Percentiles rank a stretch among this genome's conserved stretches.
These are phyloP conservation scores for Brachypteracias leptosomus DNA, from an alignment of 2,113 vertebrate genomes.

Conservation along the genomic window DNA sequence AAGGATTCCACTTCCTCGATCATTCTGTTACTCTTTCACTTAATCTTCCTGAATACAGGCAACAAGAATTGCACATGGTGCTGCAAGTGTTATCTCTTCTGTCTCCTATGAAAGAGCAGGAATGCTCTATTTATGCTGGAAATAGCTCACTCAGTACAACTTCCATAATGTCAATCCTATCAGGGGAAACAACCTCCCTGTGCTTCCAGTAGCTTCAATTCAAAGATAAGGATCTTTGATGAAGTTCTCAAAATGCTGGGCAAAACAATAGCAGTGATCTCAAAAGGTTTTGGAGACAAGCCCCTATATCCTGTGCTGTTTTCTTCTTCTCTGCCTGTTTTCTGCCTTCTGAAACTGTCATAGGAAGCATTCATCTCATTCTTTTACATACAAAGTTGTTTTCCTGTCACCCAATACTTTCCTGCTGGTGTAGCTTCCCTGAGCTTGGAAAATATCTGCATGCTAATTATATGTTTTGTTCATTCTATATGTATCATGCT, in stretches of 20 bases:
- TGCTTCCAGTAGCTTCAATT: background rate
- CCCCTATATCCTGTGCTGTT: background rate
- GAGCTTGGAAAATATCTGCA: background rate
- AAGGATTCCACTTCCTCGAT: background rate
- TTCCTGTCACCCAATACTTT: background rate
- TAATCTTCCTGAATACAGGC: background rate
- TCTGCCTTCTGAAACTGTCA: background rate
- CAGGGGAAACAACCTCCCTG: background rate
- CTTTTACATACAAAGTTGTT: rapidly evolving
- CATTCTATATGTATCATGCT: background rate
- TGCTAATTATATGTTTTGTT: background rate
- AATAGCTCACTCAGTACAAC: background rate
- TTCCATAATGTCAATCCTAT: background rate
- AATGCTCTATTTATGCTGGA: background rate
- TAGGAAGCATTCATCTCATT: background rate
- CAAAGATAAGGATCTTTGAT: background rate
- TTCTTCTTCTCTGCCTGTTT: background rate
- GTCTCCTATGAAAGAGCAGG: background rate
- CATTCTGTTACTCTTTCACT: background rate
- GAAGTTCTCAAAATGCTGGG: background rate
- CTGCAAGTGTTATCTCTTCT: background rate
- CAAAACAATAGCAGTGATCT: background rate
- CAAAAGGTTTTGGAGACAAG: background rate
- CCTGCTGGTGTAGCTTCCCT: background rate
- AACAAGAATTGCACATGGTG: background rate